Conservation (phyloP, 2,113 vertebrate species). For the Chinchilla lanigera region DNA sequence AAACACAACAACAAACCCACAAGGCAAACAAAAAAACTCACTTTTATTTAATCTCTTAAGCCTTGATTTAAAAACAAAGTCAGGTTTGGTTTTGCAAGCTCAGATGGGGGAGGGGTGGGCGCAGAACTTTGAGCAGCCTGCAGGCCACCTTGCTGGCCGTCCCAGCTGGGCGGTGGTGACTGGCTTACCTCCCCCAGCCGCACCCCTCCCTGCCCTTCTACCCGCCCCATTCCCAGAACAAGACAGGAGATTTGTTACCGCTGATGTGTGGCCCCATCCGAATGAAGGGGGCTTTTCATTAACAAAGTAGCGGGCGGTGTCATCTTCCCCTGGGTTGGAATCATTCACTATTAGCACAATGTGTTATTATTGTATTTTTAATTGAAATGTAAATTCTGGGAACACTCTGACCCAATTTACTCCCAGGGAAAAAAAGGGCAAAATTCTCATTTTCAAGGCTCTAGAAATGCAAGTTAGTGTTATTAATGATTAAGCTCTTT, state of each 20-base stretch:
- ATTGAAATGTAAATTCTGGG: constrained; percentile 99
- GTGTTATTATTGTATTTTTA: constrained; percentile 97
- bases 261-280: constrained; percentile 91
- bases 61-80: not conserved
- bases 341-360: constrained; percentile 95
- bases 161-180: constrained; percentile 43
- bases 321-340: constrained; percentile 92
- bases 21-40: not conserved
- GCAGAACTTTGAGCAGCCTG: not conserved
- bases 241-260: constrained; percentile 92
- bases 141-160: not conserved
- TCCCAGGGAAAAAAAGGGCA: constrained; percentile 89
- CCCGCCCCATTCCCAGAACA: constrained; percentile 87
- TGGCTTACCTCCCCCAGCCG: constrained; percentile 49
- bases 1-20: not conserved
- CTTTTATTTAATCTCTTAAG: not conserved
- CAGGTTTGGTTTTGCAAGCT: not conserved
- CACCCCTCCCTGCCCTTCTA: constrained; percentile 72
- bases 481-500: constrained; percentile 86
- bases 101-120: not conserved
- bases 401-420: constrained; percentile 94
- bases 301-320: constrained; percentile 93
- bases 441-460: constrained; percentile 94
- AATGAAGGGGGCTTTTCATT: constrained; percentile 97
- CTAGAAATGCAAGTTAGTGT: constrained; percentile 86